Percentiles rank a stretch among this genome's conserved stretches.
Conservation (phyloP, 2,888 invertebrate species). For the Trachelus troglodyta region DNA sequence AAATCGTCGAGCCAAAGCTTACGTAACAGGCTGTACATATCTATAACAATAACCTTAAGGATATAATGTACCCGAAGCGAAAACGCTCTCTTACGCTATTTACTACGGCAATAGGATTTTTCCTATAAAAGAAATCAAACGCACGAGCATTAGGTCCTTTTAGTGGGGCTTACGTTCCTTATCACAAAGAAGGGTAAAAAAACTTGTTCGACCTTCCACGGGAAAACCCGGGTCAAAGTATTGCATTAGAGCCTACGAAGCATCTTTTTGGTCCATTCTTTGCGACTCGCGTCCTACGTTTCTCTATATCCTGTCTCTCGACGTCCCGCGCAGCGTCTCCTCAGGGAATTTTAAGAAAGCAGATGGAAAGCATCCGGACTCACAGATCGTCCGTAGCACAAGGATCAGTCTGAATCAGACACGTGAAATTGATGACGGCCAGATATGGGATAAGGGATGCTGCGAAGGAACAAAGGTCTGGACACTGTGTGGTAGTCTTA, state of each 20-base stretch:
- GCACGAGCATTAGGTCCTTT: neutral
- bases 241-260: neutral
- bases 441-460: neutral
- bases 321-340: neutral
- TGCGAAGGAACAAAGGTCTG: neutral
- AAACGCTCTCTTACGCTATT: neutral
- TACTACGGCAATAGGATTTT: neutral
- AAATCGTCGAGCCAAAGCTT: neutral
- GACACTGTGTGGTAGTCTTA: neutral
- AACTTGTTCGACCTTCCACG: neutral
- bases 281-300: neutral
- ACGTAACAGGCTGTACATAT: neutral
- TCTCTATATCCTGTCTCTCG: neutral
- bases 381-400: neutral
- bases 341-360: neutral
- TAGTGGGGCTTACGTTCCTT: neutral
- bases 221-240: neutral
- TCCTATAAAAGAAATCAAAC: neutral
- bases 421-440: neutral
- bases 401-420: neutral
- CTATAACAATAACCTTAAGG: neutral
- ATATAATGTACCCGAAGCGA: neutral
- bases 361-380: neutral
- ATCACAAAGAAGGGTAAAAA: neutral
- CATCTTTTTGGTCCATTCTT: neutral